A percentile compares a stretch with the other conserved stretches of the same genome.
phyloP scores from a whole-genome alignment of 2,888 invertebrate genomes.

The Synanthedon tipuliformis region DNA sequence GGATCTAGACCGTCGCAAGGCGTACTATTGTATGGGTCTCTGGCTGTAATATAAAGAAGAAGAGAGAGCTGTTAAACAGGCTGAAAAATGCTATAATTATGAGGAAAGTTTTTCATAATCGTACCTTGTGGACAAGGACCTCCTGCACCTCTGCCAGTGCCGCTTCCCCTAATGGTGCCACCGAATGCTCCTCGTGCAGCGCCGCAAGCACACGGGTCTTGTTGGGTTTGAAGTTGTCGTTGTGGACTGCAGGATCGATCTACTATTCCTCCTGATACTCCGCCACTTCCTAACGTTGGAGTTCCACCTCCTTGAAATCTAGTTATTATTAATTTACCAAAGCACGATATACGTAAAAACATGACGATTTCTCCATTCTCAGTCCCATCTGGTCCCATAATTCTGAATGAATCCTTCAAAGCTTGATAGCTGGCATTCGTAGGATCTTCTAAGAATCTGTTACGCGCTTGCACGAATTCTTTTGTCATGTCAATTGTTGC shows the following conservation, averaged over 20 bases:
- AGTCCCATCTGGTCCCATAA: conserved; percentile 57
- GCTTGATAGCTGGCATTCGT: conserved; percentile 65
- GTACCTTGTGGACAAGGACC: conserved; percentile 4
- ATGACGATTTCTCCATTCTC: conserved; percentile 71
- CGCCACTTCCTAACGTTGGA: conserved; percentile 25
- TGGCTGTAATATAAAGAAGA: conserved; percentile 20
- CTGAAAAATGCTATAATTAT: too few relatives aligned
- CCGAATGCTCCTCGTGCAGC: conserved; percentile 19
- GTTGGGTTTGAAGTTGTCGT: conserved; percentile 31
- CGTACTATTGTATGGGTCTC: conserved; percentile 42
- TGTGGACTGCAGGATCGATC: conserved; percentile 47
- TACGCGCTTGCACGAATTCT: conserved; percentile 69
- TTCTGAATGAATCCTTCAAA: conserved; percentile 71
- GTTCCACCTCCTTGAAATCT: conserved; percentile 66
- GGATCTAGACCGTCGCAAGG: conserved; percentile 49
- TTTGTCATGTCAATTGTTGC: conserved; percentile 71
- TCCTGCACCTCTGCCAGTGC: background rate
- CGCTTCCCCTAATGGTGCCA: conserved; percentile 6
- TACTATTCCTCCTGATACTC: conserved; percentile 21
- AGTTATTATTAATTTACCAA: conserved; percentile 75
- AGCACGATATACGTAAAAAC: conserved; percentile 75
- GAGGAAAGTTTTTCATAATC: background rate
- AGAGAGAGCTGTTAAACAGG: background rate
- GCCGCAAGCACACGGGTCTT: conserved; percentile 52
- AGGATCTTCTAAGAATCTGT: conserved; percentile 55